phyloP scores from a whole-genome alignment of 2,888 invertebrate genomes.

The Drosophila nigricruria region DNA sequence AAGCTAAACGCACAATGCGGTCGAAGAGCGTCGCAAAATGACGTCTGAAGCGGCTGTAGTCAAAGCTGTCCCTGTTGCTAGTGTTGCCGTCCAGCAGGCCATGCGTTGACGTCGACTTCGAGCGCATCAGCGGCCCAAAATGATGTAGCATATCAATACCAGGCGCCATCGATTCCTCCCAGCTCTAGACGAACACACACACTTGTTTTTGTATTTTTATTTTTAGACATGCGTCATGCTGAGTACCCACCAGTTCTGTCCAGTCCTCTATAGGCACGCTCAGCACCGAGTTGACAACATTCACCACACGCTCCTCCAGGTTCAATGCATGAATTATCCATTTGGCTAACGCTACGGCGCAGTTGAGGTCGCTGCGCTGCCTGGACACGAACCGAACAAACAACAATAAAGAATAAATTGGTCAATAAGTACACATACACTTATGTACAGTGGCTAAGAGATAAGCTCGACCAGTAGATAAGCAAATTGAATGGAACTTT shows the following conservation, averaged over 20 bases:
- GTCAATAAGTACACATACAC: slow-evolving; percentile 24
- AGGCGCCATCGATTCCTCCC: slow-evolving; percentile 85
- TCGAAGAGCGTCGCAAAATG: slow-evolving; percentile 83
- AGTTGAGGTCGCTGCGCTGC: slow-evolving; percentile 81
- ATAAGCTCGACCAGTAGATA: not conserved
- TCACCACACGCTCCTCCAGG: slow-evolving; percentile 81
- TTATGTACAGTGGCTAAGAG: slow-evolving; percentile 27
- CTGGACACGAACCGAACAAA: slow-evolving; percentile 54
- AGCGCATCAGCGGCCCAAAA: slow-evolving; percentile 82
- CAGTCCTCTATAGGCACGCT: slow-evolving; percentile 84
- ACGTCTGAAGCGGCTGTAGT: slow-evolving; percentile 82
- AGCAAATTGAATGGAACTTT: not conserved
- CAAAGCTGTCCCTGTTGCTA: slow-evolving; percentile 73
- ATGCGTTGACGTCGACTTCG: slow-evolving; percentile 67
- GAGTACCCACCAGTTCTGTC: slow-evolving; percentile 80
- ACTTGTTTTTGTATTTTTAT: not conserved
- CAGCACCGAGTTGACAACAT: slow-evolving; percentile 79
- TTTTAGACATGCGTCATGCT: slow-evolving; percentile 9
- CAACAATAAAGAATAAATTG: slow-evolving; percentile 22
- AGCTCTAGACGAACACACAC: slow-evolving; percentile 70
- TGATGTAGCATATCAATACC: slow-evolving; percentile 84
- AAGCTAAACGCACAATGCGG: slow-evolving; percentile 80
- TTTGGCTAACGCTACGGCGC: slow-evolving; percentile 80
- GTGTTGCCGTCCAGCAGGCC: slow-evolving; percentile 63
- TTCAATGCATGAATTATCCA: slow-evolving; percentile 81